These are phyloP conservation scores for Trinorchestia longiramus DNA, from an alignment of 1,140 invertebrate genomes.

Conservation along the genomic window DNA sequence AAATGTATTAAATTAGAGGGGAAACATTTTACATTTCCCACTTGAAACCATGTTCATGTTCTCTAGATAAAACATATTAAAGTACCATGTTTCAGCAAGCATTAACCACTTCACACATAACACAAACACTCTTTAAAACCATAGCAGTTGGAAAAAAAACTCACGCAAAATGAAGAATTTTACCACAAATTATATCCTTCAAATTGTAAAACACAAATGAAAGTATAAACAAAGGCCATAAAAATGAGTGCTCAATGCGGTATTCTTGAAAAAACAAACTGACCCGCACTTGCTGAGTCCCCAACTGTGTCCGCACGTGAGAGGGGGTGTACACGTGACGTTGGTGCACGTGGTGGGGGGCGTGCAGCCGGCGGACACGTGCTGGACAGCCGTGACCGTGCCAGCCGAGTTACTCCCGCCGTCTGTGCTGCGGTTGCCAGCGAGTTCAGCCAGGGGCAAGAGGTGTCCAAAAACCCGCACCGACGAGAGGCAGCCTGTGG, in stretches of 20 bases:
- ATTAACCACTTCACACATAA: neutral
- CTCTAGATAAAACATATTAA: too few relatives aligned
- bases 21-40: too few relatives aligned
- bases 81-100: too few relatives aligned
- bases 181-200: neutral
- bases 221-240: too few relatives aligned
- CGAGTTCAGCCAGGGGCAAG: neutral
- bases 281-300: conserved; percentile 16
- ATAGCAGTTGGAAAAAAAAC: neutral
- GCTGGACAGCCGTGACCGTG: neutral
- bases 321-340: neutral
- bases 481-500: neutral
- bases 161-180: neutral
- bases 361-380: neutral
- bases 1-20: neutral
- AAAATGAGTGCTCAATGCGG: too few relatives aligned
- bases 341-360: neutral
- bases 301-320: conserved; percentile 27
- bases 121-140: too few relatives aligned
- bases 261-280: neutral
- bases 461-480: conserved; percentile 4
- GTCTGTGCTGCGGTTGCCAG: neutral
- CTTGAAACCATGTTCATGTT: too few relatives aligned
- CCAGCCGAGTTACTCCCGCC: neutral
- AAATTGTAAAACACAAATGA: too few relatives aligned